Conservation (phyloP, 1,140 invertebrate species). For the Berghia stephanieae region DNA sequence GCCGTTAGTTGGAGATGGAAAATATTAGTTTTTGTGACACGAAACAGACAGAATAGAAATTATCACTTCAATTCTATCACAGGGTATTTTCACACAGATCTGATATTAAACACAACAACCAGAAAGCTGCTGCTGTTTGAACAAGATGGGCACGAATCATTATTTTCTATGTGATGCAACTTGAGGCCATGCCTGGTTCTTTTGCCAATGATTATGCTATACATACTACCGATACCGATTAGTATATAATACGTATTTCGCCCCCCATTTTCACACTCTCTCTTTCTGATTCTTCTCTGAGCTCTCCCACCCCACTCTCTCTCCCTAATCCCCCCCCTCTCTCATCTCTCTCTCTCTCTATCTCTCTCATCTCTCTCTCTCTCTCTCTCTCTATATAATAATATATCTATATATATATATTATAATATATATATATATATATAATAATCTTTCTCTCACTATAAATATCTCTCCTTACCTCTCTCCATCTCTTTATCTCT, state of each 20-base stretch:
- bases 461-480: not conserved
- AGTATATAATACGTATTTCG: not conserved
- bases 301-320: not conserved
- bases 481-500: constrained; percentile 77
- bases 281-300: not conserved
- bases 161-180: not conserved
- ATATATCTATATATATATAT: not conserved
- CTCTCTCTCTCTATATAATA: not conserved
- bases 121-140: not conserved
- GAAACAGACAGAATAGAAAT: too few species aligned
- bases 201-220: too few species aligned
- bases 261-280: not conserved
- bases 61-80: too few species aligned
- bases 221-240: too few species aligned
- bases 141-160: not conserved
- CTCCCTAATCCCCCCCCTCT: too few species aligned
- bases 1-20: too few species aligned
- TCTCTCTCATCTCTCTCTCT: too few species aligned
- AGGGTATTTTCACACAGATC: too few species aligned
- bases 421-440: not conserved
- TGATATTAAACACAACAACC: constrained; percentile 33
- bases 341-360: too few species aligned
- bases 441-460: not conserved
- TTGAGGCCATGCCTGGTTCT: not conserved
- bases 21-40: too few species aligned